Conservation (phyloP, 2,888 invertebrate species). For the Athalia circularis region DNA sequence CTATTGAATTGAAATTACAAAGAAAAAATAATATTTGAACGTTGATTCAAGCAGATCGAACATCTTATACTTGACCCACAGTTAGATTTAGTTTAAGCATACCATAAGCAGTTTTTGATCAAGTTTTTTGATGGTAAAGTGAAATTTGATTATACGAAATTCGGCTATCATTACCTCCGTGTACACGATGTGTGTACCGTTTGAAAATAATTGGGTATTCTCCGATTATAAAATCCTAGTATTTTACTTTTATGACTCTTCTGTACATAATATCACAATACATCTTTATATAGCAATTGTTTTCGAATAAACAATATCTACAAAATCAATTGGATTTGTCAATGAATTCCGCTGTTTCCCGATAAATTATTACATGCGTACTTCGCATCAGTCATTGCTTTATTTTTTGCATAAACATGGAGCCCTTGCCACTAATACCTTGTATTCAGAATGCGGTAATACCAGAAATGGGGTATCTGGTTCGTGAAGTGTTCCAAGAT, state of each 20-base stretch:
- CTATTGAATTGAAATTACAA: background rate
- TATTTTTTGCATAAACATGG: constrained; percentile 57
- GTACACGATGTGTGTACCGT: background rate
- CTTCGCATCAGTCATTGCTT: background rate
- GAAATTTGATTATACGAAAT: constrained; percentile 1
- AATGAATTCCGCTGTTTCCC: constrained; percentile 18
- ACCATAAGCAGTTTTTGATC: constrained; percentile 11
- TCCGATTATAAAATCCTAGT: constrained; percentile 63
- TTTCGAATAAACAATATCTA: constrained; percentile 64
- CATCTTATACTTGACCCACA: background rate
- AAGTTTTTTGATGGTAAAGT: background rate
- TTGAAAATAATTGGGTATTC: constrained; percentile 1
- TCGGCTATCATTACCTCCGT: background rate
- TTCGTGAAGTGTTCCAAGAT: constrained; percentile 67
- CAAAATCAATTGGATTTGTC: constrained; percentile 52
- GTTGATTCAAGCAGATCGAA: background rate
- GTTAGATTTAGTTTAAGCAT: constrained; percentile 30
- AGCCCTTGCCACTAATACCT: constrained; percentile 64
- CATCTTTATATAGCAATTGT: constrained; percentile 64
- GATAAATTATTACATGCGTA: background rate
- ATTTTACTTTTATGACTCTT: constrained; percentile 59
- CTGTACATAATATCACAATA: constrained; percentile 64
- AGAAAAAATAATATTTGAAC: too few species aligned
- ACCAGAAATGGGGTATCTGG: constrained; percentile 62
- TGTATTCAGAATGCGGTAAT: constrained; percentile 54